Evolutionary conservation across 2,888 invertebrate species (phyloP).

Genomic region (Idaea aversata): DNA sequence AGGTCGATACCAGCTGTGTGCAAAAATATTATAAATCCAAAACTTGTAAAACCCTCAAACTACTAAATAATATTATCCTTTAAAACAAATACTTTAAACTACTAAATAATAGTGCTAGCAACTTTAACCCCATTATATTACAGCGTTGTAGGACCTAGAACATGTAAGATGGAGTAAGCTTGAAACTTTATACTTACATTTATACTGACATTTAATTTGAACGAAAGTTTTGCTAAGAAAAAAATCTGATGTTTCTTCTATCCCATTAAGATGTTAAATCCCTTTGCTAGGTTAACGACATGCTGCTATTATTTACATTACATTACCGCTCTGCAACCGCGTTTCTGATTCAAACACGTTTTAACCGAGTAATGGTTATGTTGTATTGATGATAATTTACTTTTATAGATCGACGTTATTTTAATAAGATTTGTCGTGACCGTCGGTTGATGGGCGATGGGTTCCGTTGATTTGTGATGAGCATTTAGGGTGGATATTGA

Average conservation of each 20-base stretch:
- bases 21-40: too few relatives aligned
- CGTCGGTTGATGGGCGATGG: slow-evolving; percentile 69
- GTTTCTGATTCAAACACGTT: slow-evolving; percentile 29
- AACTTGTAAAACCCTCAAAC: too few relatives aligned
- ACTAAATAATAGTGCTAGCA: too few relatives aligned
- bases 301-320: slow-evolving; percentile 20
- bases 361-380: slow-evolving; percentile 54
- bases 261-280: not conserved
- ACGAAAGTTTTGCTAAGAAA: not conserved
- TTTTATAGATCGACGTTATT: slow-evolving; percentile 60
- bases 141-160: too few relatives aligned
- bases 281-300: not conserved
- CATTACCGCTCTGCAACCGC: slow-evolving; percentile 33
- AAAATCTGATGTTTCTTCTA: not conserved
- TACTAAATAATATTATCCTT: too few relatives aligned
- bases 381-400: slow-evolving; percentile 33
- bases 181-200: too few relatives aligned
- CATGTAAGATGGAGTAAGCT: too few relatives aligned
- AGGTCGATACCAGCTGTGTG: too few relatives aligned
- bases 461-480: slow-evolving; percentile 69
- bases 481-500: slow-evolving; percentile 12
- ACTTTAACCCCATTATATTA: too few relatives aligned
- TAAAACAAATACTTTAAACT: too few relatives aligned
- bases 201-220: too few relatives aligned
- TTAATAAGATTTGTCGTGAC: slow-evolving; percentile 77